Evolutionary conservation across 2,113 vertebrate genomes (phyloP), one percentile per base, ranked within the genome.

Genomic region (Ageneiosus marmoratus): DNA sequence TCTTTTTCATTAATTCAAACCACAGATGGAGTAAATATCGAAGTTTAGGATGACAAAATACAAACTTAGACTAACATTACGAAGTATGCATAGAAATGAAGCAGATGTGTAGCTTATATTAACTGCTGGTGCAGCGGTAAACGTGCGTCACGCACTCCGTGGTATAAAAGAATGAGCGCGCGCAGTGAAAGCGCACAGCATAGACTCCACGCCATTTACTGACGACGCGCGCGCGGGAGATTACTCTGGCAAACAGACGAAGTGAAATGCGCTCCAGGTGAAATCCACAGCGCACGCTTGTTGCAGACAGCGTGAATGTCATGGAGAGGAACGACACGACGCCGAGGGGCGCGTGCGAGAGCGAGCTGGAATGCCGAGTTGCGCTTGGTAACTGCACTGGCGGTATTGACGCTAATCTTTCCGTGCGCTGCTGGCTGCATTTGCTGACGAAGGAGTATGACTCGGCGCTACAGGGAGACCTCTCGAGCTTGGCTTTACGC

Each of bases 361-460:
- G 89, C 76, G 58, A 83, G 13, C 82, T 87, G 78, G 91, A 92
- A 6, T 89, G 91, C 65, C 89, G 53, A 11, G 11, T 32, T 18
- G 80, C 27, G 46, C 80, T 85, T 41, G 91, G 85, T 15, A 93
- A 92, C 85, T 90, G 84, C 56, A 91, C 88, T 0, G 82, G 86
- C 1, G 81, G 82, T 5, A 81, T 87, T 62, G 82, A 79, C 29
- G 81, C 88, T 46, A 95, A 94, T 83, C 86, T 94, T 81, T 94
- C 94, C 4, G 89, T 95, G 70, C 91, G 91, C 82, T 94, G 94
- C 91, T 95, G 94, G 93, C 87, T 95, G 83, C 89, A 94, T 63
- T 86, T 94, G 48, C 91, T 95, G 83, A 92, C 88, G 24, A 92
- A 87, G 85, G 94, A 94, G 41, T 91, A 92, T 0, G 91, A 89